These are phyloP conservation scores for Trichacis sp. DNA, from an alignment of 2,888 invertebrate genomes.

Conservation along the genomic window DNA sequence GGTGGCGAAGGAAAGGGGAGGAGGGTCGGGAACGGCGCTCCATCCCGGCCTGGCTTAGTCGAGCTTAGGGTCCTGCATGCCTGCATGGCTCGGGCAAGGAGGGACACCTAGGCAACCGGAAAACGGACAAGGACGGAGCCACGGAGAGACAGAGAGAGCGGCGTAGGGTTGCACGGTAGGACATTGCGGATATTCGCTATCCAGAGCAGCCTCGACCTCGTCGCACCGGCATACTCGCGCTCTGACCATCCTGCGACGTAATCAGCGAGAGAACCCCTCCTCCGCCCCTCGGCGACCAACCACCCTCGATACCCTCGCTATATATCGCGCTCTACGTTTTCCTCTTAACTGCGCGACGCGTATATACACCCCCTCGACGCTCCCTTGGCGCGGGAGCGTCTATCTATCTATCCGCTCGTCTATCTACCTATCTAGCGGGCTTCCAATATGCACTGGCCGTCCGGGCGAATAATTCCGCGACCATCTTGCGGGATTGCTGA, in stretches of 20 bases:
- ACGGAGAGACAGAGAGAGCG: constrained; percentile 65
- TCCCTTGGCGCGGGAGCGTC: constrained; percentile 20
- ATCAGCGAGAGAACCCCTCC: constrained; percentile 67
- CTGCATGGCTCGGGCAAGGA: constrained; percentile 46
- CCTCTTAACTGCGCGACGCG: constrained; percentile 21
- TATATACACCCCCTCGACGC: constrained; percentile 13
- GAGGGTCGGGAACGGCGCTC: constrained; percentile 42
- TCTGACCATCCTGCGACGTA: constrained; percentile 68
- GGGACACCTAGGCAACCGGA: constrained; percentile 15
- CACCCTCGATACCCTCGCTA: constrained; percentile 23
- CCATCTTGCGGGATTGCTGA: not conserved
- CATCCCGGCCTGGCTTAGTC: constrained; percentile 62
- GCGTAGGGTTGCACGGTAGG: constrained; percentile 52
- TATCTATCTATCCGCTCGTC: constrained; percentile 32
- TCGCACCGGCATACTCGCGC: constrained; percentile 62
- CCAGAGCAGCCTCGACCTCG: constrained; percentile 57
- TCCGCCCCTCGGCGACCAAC: constrained; percentile 38
- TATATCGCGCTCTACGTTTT: constrained; percentile 4
- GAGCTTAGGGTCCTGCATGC: constrained; percentile 63
- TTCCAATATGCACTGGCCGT: constrained; percentile 51
- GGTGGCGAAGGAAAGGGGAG: constrained; percentile 32
- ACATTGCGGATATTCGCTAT: constrained; percentile 67
- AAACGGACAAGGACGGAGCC: constrained; percentile 45
- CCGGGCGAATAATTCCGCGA: constrained; percentile 44
- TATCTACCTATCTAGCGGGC: constrained; percentile 22